A percentile compares a stretch with the other conserved stretches of the same genome.
Evolutionary conservation across 2,113 vertebrate species (phyloP).

Genomic region (Uria aalge): DNA sequence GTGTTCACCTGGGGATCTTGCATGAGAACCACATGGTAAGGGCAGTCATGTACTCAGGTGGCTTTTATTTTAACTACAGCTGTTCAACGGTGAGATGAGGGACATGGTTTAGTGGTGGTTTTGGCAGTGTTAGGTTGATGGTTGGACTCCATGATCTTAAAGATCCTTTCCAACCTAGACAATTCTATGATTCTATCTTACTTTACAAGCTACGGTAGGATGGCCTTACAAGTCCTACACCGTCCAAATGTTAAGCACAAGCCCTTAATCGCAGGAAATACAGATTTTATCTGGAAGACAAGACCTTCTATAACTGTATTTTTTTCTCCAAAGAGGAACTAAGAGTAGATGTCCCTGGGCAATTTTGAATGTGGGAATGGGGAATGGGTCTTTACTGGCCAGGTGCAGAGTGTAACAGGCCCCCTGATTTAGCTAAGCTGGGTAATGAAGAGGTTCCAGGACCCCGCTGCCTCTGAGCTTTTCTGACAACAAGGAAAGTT

Average conservation of each 20-base stretch:
- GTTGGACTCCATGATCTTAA: background rate
- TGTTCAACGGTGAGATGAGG: background rate
- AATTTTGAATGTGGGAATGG: background rate
- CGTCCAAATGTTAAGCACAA: background rate
- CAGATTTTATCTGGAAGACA: background rate
- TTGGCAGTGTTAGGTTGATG: background rate
- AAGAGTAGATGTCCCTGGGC: background rate
- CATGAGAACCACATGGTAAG: rapidly evolving
- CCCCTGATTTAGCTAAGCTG: background rate
- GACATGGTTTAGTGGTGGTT: background rate
- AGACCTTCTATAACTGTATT: background rate
- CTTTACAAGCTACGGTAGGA: background rate
- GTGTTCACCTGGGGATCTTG: background rate
- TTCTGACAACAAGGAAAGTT: background rate
- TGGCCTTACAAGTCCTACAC: background rate
- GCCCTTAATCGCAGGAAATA: background rate
- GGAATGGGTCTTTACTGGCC: background rate
- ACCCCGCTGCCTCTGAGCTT: background rate
- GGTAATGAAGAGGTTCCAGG: background rate
- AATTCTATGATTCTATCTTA: background rate
- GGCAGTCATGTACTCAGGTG: background rate
- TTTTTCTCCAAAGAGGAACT: background rate
- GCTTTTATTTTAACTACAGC: background rate
- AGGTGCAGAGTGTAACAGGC: no score
- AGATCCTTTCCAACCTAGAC: background rate